Conservation (phyloP, 30 jellyfish, hydroid and myxozoan species). For the Chrysaora quinquecirrha region DNA sequence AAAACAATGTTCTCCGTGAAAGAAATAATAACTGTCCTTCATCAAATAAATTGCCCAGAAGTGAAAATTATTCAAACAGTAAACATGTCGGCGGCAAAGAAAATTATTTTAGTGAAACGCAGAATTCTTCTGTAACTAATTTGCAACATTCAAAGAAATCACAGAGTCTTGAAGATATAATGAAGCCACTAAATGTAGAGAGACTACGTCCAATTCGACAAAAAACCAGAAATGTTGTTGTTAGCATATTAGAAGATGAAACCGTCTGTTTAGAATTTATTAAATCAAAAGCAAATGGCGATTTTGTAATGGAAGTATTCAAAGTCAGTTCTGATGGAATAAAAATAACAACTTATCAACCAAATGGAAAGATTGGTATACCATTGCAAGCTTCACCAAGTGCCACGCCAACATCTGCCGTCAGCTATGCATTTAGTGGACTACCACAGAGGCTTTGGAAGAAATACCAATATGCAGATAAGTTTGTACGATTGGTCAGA, state of each 20-base stretch:
- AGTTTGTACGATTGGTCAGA: conserved; percentile 89
- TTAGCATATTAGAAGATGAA: conserved; percentile 87
- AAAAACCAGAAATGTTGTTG: conserved; percentile 91
- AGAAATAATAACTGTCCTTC: too few relatives aligned
- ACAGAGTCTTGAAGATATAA: conserved; percentile 29
- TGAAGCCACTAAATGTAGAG: conserved; percentile 71
- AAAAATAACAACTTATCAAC: conserved; percentile 74
- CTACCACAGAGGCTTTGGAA: conserved; percentile 87
- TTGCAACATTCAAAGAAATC: neutral
- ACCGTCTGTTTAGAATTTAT: conserved; percentile 92
- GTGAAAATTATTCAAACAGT: too few relatives aligned
- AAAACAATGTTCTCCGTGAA: too few relatives aligned
- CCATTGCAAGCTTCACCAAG: conserved; percentile 57
- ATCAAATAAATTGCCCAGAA: too few relatives aligned
- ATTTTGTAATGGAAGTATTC: conserved; percentile 81
- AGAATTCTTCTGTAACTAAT: too few relatives aligned
- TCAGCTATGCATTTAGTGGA: conserved; percentile 78
- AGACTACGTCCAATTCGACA: conserved; percentile 95
- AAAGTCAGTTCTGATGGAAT: conserved; percentile 86
- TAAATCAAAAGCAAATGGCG: conserved; percentile 56
- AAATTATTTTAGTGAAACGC: too few relatives aligned
- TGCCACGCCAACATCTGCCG: conserved; percentile 70
- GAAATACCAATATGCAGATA: conserved; percentile 94
- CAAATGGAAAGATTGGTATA: conserved; percentile 71
- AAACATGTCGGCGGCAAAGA: too few relatives aligned